A percentile compares a stretch with the other conserved stretches of the same genome.
These are phyloP conservation scores for Rhaphigaster nebulosa DNA, from an alignment of 2,888 invertebrate genomes.

Conservation along the genomic window DNA sequence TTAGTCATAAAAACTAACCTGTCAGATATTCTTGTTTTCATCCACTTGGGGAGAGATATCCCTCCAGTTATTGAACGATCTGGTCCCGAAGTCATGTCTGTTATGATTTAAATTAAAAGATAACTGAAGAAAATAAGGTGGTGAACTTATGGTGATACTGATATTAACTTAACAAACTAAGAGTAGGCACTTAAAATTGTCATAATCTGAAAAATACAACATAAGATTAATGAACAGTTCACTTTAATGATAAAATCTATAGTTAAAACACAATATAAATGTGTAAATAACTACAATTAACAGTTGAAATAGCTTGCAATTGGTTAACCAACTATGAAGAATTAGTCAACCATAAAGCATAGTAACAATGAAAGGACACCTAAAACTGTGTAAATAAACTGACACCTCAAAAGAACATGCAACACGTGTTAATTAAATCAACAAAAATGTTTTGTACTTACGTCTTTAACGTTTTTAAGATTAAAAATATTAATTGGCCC, in stretches of 20 bases:
- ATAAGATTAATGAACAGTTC: not conserved
- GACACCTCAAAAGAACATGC: not conserved
- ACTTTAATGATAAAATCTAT: too few species aligned
- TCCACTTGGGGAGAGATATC: conserved; percentile 81
- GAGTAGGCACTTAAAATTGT: conserved; percentile 60
- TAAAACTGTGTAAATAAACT: conserved; percentile 2
- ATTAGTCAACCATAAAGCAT: not conserved
- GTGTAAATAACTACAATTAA: not conserved
- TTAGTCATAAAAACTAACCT: conserved; percentile 69
- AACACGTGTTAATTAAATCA: conserved; percentile 4
- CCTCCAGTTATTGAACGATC: conserved; percentile 67
- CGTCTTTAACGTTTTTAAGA: conserved; percentile 31
- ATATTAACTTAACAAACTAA: conserved; percentile 52
- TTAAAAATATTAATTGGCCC: conserved; percentile 49
- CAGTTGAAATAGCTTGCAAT: not conserved
- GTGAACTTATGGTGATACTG: conserved; percentile 11
- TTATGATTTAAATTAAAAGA: not conserved
- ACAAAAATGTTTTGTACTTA: not conserved
- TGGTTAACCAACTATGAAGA: not conserved
- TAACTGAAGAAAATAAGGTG: conserved; percentile 48
- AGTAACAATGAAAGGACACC: not conserved
- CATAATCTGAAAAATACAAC: conserved; percentile 56
- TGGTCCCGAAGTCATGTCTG: conserved; percentile 63
- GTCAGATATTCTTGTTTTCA: conserved; percentile 77
- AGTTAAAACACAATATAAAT: not conserved